A percentile compares a stretch with the other conserved stretches of the same genome.
phyloP scores from a whole-genome alignment of 2,888 invertebrate genomes.

The Melinaea menophilus region DNA sequence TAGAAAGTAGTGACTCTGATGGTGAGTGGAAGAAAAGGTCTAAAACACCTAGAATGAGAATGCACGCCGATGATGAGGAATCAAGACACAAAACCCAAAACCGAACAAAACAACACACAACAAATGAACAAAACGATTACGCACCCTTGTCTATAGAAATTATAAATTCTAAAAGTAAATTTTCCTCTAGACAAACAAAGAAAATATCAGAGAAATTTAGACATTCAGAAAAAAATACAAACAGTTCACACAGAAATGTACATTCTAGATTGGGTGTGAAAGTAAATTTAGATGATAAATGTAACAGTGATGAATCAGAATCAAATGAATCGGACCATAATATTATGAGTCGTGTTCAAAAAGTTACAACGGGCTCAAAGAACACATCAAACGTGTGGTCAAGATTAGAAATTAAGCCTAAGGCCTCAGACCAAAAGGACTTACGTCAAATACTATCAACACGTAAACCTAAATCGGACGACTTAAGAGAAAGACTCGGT shows the following conservation, averaged over 20 bases:
- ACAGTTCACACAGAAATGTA: constrained; percentile 39
- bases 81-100: constrained; percentile 65
- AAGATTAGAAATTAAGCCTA: constrained; percentile 64
- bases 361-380: constrained; percentile 53
- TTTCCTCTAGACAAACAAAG: constrained; percentile 50
- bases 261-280: constrained; percentile 63
- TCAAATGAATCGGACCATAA: constrained; percentile 55
- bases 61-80: constrained; percentile 94
- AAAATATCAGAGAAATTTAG: constrained; percentile 64
- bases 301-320: constrained; percentile 51
- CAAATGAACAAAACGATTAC: constrained; percentile 45
- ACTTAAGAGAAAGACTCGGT: constrained; percentile 59
- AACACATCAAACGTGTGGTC: constrained; percentile 76
- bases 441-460: constrained; percentile 60
- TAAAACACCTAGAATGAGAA: constrained; percentile 86
- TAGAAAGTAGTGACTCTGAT: constrained; percentile 69
- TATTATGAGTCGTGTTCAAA: constrained; percentile 76
- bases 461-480: constrained; percentile 53
- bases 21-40: constrained; percentile 79
- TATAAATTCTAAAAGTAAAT: constrained; percentile 51
- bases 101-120: constrained; percentile 37
- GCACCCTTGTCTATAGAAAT: constrained; percentile 70
- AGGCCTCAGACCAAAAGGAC: constrained; percentile 47
- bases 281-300: constrained; percentile 40
- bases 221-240: constrained; percentile 33